phyloP scores from a whole-genome alignment of 2,888 invertebrate species.

The Vannuccia rotundouncinata region DNA sequence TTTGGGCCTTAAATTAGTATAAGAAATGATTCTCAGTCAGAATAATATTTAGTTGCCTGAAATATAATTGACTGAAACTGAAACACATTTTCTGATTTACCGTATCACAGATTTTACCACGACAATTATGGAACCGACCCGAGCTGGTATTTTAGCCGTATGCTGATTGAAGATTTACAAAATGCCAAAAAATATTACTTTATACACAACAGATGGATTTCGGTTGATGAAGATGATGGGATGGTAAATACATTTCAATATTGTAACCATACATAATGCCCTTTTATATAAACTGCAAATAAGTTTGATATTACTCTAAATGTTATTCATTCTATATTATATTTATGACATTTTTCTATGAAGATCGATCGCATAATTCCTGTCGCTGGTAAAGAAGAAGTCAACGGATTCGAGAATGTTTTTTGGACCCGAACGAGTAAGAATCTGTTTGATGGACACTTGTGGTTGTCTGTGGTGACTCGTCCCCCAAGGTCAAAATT shows the following conservation, averaged over 20 bases:
- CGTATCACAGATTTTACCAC: conserved; percentile 48
- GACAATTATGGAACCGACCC: conserved; percentile 47
- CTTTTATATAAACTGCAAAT: no score
- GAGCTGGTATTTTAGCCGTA: conserved; percentile 48
- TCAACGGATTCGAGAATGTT: conserved; percentile 43
- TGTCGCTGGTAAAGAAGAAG: conserved; percentile 42
- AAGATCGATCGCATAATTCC: conserved; percentile 44
- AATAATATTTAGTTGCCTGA: no score
- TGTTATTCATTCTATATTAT: no score
- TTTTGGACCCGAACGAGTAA: conserved; percentile 43
- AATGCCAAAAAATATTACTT: conserved; percentile 44
- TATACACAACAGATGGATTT: conserved; percentile 42
- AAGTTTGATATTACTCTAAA: no score
- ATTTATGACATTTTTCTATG: no score
- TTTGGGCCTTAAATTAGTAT: no score
- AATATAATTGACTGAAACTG: no score
- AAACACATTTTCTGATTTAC: no score
- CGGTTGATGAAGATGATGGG: conserved; percentile 43
- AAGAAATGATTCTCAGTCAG: no score
- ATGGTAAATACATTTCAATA: no score
- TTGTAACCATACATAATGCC: no score
- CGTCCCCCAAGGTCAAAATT: conserved; percentile 42
- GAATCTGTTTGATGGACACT: conserved; percentile 43
- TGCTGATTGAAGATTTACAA: conserved; percentile 47
- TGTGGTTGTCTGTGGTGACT: conserved; percentile 44